Conservation (phyloP, 1,140 invertebrate genomes). For the Cherax quadricarinatus region DNA sequence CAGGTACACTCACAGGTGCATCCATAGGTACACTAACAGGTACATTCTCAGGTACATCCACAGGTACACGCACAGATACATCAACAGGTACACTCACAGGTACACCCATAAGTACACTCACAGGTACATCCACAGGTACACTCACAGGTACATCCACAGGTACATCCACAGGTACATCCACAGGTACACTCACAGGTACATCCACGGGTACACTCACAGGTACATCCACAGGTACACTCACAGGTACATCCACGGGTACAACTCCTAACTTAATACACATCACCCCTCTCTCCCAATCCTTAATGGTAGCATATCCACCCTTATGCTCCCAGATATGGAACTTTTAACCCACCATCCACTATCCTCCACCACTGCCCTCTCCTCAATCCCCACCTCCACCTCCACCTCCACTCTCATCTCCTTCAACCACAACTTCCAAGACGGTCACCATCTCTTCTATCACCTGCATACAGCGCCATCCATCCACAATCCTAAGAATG, state of each 20-base stretch:
- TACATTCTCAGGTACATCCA: too few relatives aligned
- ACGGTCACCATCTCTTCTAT: too few relatives aligned
- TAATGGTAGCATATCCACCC: too few relatives aligned
- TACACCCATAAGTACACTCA: neutral
- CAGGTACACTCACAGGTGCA: too few relatives aligned
- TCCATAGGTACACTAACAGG: neutral
- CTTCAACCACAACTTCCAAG: too few relatives aligned
- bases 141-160: neutral
- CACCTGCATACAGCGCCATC: too few relatives aligned
- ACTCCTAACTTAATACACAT: neutral
- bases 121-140: neutral
- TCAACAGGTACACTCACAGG: neutral
- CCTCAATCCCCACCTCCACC: too few relatives aligned
- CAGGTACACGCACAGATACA: neutral
- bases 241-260: conserved; percentile 2
- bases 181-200: neutral
- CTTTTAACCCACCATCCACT: too few relatives aligned
- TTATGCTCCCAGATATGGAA: too few relatives aligned
- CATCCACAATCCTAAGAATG: too few relatives aligned
- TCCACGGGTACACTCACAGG: neutral
- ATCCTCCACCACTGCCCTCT: too few relatives aligned
- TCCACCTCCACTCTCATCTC: too few relatives aligned
- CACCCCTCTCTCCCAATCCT: neutral
- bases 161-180: neutral
- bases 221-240: neutral